Evolutionary conservation across 2,888 invertebrate species (phyloP), one percentile per base, ranked within the genome.

Genomic region (Pinctada fucata): DNA sequence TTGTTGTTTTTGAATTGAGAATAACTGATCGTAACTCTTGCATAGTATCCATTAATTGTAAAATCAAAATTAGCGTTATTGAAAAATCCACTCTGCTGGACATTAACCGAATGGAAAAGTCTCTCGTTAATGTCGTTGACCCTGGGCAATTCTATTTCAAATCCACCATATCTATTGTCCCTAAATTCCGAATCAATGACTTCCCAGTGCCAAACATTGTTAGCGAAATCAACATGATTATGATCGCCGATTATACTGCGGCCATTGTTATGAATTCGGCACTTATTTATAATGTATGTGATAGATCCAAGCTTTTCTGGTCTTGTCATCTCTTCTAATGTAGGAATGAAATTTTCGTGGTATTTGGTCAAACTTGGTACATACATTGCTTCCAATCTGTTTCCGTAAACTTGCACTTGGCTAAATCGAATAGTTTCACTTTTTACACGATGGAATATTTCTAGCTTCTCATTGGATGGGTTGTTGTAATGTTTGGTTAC

Each of bases 161-260:
- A 95, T 0, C 99, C 99, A 10, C 97, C 97, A 49, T 95, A 95
- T 79, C 94, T 94, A 90, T 99, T 99, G 83, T 96, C 94, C 90
- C 97, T 96, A 82, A 99, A 95, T 0, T 96, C 95, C 80, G 96
- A 96, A 88, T 97, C 96, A 91, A 96, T 96, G 71, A 99, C 92
- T 49, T 96, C 94, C 94, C 99, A 99, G 91, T 99, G 97, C 94
- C 98, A 99, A 0, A 99, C 94, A 93, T 99, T 99, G 90, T 99
- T 99, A 0, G 99, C 98, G 82, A 97, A 96, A 85, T 98, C 95
- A 87, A 99, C 95, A 92, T 99, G 93, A 67, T 97, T 97, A 88
- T 97, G 96, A 87, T 99, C 98, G 76, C 95, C 94, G 82, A 99
- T 95, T 13, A 98, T 97, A 2, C 93, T 93, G 91, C 95, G 95